A percentile compares a stretch with the other conserved stretches of the same genome.
phyloP scores from a whole-genome alignment of 2,113 vertebrate genomes.

The Dasyprocta punctata region DNA sequence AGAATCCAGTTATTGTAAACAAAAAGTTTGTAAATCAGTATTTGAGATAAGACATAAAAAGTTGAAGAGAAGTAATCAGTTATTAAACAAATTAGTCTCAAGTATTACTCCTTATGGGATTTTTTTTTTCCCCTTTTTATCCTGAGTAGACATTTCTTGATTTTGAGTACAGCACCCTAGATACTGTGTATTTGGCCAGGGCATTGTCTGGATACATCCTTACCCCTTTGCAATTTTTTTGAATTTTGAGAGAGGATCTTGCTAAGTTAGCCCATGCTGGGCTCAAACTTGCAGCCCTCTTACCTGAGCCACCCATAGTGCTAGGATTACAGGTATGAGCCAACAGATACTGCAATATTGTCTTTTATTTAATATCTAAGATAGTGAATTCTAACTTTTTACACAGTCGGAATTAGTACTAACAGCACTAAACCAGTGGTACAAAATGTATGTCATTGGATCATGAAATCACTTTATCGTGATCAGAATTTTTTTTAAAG shows the following conservation, averaged over 20 bases:
- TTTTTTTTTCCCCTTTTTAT: background rate
- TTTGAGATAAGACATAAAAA: background rate
- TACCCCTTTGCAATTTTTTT: background rate
- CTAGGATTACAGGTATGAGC: background rate
- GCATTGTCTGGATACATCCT: background rate
- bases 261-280: background rate
- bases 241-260: background rate
- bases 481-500: background rate
- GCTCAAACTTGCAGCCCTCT: background rate
- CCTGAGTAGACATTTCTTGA: background rate
- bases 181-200: background rate
- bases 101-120: background rate
- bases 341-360: background rate
- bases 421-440: background rate
- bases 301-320: background rate
- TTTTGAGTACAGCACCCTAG: background rate
- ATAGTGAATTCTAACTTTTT: background rate
- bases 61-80: background rate
- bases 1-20: background rate
- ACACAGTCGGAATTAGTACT: background rate
- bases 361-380: background rate
- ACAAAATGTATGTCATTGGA: background rate
- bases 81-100: background rate
- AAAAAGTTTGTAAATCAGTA: background rate
- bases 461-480: background rate